A percentile compares a stretch with the other conserved stretches of the same genome.
These are phyloP conservation scores for Acholoe squamosa DNA, from an alignment of 2,888 invertebrate genomes.

Conservation along the genomic window DNA sequence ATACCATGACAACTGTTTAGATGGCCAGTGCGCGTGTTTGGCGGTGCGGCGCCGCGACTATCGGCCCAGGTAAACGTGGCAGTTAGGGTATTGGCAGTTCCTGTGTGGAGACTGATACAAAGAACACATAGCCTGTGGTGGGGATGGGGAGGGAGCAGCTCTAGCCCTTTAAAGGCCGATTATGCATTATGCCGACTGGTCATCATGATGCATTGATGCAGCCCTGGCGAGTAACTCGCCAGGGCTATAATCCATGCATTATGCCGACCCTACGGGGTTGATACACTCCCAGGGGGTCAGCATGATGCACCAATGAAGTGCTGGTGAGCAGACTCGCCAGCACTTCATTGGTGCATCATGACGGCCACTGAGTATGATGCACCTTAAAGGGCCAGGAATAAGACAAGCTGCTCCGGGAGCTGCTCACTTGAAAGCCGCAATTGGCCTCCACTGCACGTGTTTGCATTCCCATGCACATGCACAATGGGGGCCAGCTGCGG, in stretches of 20 bases:
- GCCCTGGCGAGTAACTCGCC: too few species aligned
- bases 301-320: too few species aligned
- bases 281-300: too few species aligned
- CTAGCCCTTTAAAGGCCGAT: too few species aligned
- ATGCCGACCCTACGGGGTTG: too few species aligned
- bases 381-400: neutral
- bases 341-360: too few species aligned
- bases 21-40: neutral
- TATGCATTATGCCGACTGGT: too few species aligned
- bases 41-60: neutral
- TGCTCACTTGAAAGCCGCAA: constrained; percentile 46
- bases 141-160: too few species aligned
- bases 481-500: neutral
- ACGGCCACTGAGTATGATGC: too few species aligned
- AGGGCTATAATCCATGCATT: too few species aligned
- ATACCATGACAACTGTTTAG: constrained; percentile 20
- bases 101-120: neutral
- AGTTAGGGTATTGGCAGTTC: constrained; percentile 16
- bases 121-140: neutral
- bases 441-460: neutral
- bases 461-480: constrained; percentile 53
- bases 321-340: too few species aligned
- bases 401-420: constrained; percentile 1
- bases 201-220: too few species aligned
- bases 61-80: constrained; percentile 1